phyloP scores from a whole-genome alignment of 1,140 invertebrate species.

The Trichonephila clavata region DNA sequence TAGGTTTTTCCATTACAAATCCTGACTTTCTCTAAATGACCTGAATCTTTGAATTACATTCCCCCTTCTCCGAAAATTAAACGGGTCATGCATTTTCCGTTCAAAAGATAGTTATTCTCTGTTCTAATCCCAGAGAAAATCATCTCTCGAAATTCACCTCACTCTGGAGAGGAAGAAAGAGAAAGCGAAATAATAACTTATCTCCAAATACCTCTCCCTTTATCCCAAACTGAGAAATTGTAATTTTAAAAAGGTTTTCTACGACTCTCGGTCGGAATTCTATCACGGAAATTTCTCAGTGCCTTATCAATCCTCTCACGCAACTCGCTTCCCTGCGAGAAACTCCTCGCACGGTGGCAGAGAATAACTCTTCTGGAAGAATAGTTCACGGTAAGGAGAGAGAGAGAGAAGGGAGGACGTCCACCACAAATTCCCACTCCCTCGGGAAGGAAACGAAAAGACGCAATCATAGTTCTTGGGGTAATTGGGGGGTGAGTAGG shows the following conservation, averaged over 20 bases:
- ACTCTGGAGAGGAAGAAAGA: not conserved
- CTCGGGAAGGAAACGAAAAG: not conserved
- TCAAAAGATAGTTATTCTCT: not conserved
- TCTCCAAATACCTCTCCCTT: not conserved
- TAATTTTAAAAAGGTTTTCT: conserved; percentile 34
- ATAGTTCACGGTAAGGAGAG: not conserved
- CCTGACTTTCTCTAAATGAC: not conserved
- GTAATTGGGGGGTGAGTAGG: conserved; percentile 35
- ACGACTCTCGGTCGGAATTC: not conserved
- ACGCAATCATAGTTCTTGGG: conserved; percentile 56
- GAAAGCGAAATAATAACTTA: conserved; percentile 18
- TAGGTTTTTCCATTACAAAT: conserved; percentile 20
- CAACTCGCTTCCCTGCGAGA: not conserved
- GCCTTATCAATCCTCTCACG: conserved; percentile 32
- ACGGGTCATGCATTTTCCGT: not conserved
- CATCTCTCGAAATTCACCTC: not conserved
- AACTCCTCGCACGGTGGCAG: conserved; percentile 19
- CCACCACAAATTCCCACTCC: conserved; percentile 22
- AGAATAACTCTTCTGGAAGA: conserved; percentile 39
- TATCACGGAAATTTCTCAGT: conserved; percentile 40
- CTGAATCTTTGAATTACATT: not conserved
- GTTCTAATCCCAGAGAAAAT: not conserved
- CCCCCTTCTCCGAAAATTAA: not conserved
- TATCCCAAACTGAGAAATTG: not conserved
- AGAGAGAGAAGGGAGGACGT: not conserved